Base-by-base conservation (phyloP, 2,113 vertebrate genomes). In the Dicerorhinus sumatrensis region DNA sequence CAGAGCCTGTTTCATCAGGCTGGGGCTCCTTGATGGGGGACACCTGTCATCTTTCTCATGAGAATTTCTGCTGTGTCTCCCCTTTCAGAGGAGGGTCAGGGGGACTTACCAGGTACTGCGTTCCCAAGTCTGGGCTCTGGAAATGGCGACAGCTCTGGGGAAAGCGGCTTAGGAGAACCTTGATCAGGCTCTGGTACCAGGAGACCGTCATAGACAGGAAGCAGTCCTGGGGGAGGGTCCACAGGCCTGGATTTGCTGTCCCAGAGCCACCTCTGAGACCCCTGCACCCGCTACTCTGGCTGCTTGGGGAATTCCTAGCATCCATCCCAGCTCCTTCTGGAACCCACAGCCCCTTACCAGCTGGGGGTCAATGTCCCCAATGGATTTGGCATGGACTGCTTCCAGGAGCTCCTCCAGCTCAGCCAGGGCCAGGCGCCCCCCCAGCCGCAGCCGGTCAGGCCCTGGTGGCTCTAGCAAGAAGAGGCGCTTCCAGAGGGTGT, bases 161-260 rank as follows among this genome's bases (percentile, higher is more conserved):
- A 98, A 99, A 99, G 87, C 99, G 99, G 89, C 98, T 99, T 67
- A 99, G 98, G 56, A 99, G 99, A 92, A 99, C 99, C 96, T 99
- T 99, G 98, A 99, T 99, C 77, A 99, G 99, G 98, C 99, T 99
- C 98, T 99, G 99, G 98, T 99, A 99, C 99, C 99, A 99, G 98
- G 99, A 98, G 36, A 99, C 99, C 6, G 99, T 99, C 99, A 99
- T 99, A 63, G 99, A 99, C 89, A 99, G 99, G 98, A 99, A 99
- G 94, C 99, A 99, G 96, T 99, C 99, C 99, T 99, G 97, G 2
- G 6, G 87, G 39, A 75, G 63, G 9, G 33, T 7, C 48, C 90
- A 85, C 2, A 79, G 63, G 20, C 36, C 39, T 92, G 63, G 63
- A 39, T 80, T 56, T 65, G 36, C 48, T 67, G 13, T 60, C 46